phyloP scores from a whole-genome alignment of 2,888 invertebrate genomes.

The Blomia tropicalis region DNA sequence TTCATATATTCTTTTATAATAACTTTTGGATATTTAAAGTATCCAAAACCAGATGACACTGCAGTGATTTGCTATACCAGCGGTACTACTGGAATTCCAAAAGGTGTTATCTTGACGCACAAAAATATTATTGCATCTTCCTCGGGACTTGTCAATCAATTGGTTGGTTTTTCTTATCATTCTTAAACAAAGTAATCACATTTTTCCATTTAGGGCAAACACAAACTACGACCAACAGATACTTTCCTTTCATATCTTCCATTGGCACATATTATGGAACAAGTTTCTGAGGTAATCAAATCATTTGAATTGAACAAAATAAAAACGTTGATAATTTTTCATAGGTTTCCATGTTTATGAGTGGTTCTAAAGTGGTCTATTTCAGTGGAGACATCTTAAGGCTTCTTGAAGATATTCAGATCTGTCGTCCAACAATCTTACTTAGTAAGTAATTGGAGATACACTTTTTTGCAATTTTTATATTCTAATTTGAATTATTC shows the following conservation, averaged over 20 bases:
- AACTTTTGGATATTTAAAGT: constrained; percentile 34
- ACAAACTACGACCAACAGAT: constrained; percentile 55
- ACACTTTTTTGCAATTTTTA: neutral
- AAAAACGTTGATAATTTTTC: constrained; percentile 32
- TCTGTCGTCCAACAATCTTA: constrained; percentile 33
- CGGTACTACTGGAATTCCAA: constrained; percentile 89
- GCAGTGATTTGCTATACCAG: constrained; percentile 94
- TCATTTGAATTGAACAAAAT: neutral
- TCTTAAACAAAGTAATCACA: neutral
- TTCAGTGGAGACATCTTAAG: constrained; percentile 79
- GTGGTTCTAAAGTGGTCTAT: constrained; percentile 87
- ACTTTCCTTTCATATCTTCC: constrained; percentile 87
- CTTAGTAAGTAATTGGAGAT: neutral
- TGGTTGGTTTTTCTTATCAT: constrained; percentile 24
- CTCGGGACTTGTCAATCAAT: constrained; percentile 69
- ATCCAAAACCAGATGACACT: constrained; percentile 70
- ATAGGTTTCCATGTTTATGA: constrained; percentile 71
- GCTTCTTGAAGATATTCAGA: constrained; percentile 62
- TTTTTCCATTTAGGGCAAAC: constrained; percentile 47
- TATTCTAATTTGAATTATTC: neutral
- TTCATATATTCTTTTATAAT: neutral
- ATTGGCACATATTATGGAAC: constrained; percentile 90
- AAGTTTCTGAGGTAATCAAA: constrained; percentile 55
- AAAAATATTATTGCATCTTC: constrained; percentile 79
- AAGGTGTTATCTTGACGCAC: constrained; percentile 85